Evolutionary conservation across 2,888 invertebrate genomes (phyloP).

Genomic region (Glyphotaelius pellucidus): DNA sequence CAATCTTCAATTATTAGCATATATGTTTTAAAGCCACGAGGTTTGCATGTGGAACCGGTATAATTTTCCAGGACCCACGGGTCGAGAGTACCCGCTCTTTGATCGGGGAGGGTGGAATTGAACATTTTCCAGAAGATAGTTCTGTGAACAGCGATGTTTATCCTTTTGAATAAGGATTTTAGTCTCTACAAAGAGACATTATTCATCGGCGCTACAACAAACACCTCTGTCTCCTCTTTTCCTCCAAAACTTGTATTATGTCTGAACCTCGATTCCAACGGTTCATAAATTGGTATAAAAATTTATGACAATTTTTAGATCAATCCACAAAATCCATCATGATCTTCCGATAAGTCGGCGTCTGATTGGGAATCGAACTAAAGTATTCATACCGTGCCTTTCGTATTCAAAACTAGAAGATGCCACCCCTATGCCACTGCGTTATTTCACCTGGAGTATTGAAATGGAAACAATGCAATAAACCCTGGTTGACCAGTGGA

Average conservation of each 20-base stretch:
- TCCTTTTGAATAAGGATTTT: no score
- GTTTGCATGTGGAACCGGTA: no score
- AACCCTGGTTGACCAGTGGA: slow-evolving; percentile 16
- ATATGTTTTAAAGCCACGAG: no score
- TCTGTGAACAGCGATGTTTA: no score
- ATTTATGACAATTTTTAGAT: not conserved
- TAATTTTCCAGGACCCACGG: no score
- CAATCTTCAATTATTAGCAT: not conserved
- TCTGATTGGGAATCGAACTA: not conserved
- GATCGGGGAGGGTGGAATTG: no score
- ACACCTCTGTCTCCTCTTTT: not conserved
- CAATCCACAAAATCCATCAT: not conserved
- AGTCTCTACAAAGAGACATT: no score
- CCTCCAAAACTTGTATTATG: not conserved
- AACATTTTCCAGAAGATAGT: no score
- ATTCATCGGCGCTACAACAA: not conserved
- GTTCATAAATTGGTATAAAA: not conserved
- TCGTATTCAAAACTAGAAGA: not conserved
- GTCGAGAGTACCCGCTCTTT: no score
- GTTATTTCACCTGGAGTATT: slow-evolving; percentile 49
- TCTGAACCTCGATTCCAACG: not conserved
- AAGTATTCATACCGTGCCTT: not conserved
- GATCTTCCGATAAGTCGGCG: not conserved
- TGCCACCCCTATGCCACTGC: not conserved
- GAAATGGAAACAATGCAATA: slow-evolving; percentile 61